A percentile compares a stretch with the other conserved stretches of the same genome.
phyloP scores from a whole-genome alignment of 2,888 invertebrate species.

The Drosophila niveifrons region DNA sequence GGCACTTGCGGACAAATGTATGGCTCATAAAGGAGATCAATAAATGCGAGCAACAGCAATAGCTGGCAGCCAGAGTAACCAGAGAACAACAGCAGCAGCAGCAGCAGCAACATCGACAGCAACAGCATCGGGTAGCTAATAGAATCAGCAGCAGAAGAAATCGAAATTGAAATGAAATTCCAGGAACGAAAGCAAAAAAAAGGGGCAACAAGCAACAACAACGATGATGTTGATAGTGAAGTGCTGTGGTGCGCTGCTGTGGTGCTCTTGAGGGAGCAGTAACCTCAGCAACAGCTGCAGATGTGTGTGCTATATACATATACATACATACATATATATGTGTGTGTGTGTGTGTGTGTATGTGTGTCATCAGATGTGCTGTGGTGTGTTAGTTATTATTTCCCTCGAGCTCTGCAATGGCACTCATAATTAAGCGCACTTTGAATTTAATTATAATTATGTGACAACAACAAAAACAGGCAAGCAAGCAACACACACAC shows the following conservation, averaged over 20 bases:
- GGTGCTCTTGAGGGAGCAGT: slow-evolving; percentile 19
- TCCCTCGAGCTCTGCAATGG: slow-evolving; percentile 58
- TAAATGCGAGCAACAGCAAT: neutral
- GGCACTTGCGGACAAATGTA: slow-evolving; percentile 6
- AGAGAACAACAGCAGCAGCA: slow-evolving; percentile 7
- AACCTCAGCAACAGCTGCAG: slow-evolving; percentile 21
- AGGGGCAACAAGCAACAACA: neutral
- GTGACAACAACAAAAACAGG: slow-evolving; percentile 41
- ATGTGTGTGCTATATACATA: neutral
- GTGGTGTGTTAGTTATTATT: slow-evolving; percentile 59
- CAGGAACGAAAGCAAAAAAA: slow-evolving; percentile 6
- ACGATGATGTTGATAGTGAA: neutral
- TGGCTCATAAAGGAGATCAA: slow-evolving; percentile 18
- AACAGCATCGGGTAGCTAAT: slow-evolving; percentile 33
- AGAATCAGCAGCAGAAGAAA: slow-evolving; percentile 43
- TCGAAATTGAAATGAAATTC: slow-evolving; percentile 56
- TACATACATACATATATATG: neutral
- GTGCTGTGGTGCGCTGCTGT: neutral
- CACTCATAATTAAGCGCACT: slow-evolving; percentile 77
- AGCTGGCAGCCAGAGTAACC: too few species aligned
- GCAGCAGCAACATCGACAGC: slow-evolving; percentile 1
- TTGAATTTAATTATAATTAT: slow-evolving; percentile 79
- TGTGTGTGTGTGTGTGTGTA: slow-evolving; percentile 30
- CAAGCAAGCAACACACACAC: neutral
- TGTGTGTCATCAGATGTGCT: slow-evolving; percentile 21